These are phyloP conservation scores for Eublepharis macularius DNA, from an alignment of 2,113 vertebrate species.

Conservation along the genomic window DNA sequence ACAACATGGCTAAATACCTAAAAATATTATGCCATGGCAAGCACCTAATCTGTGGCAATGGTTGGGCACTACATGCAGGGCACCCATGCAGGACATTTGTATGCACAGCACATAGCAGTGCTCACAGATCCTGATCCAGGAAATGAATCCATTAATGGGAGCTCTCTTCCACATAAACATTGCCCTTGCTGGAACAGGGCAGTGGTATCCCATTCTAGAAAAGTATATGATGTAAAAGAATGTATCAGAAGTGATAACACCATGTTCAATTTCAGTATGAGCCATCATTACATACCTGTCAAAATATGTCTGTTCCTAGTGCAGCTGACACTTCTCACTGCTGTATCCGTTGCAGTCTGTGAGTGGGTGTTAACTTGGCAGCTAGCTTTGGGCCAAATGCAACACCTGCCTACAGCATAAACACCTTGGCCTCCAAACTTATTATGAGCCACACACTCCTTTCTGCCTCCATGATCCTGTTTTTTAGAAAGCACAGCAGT, in stretches of 20 bases:
- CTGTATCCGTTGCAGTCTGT: background rate
- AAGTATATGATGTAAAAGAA: background rate
- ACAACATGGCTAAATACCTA: too few species aligned
- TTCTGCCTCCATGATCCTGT: constrained; percentile 70
- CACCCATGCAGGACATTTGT: too few species aligned
- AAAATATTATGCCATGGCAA: too few species aligned
- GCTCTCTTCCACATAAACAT: background rate
- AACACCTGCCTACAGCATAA: constrained; percentile 85
- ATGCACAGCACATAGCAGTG: background rate
- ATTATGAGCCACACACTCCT: constrained; percentile 76
- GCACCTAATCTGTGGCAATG: background rate
- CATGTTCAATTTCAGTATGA: background rate
- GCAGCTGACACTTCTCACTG: constrained; percentile 62
- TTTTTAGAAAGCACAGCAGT: background rate
- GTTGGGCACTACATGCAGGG: too few species aligned
- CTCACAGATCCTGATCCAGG: background rate
- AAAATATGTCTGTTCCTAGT: constrained; percentile 67
- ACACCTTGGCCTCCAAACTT: constrained; percentile 70
- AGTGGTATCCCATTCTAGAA: background rate
- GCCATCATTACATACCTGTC: constrained; percentile 71
- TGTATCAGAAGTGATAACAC: background rate
- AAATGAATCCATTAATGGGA: background rate
- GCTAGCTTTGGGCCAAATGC: constrained; percentile 66
- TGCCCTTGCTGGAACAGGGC: background rate
- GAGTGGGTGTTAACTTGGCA: constrained; percentile 67